phyloP scores from a whole-genome alignment of 2,797 vertebrate species.

The Rhinophrynus dorsalis region DNA sequence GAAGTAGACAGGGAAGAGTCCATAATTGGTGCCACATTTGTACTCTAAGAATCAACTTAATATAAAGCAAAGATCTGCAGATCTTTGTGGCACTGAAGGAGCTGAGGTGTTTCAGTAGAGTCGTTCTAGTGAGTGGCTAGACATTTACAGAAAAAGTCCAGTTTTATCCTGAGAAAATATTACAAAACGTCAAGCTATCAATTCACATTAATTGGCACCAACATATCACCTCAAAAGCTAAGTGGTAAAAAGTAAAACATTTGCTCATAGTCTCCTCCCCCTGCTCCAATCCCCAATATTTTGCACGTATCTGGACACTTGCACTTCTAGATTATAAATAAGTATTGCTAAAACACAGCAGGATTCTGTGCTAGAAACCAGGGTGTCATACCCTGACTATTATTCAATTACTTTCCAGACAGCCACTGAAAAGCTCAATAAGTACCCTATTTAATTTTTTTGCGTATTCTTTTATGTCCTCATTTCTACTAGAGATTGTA shows the following conservation, averaged over 20 bases:
- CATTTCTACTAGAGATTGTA: background rate
- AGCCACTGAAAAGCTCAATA: slow-evolving; percentile 6
- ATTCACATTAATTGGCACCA: background rate
- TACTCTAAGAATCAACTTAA: background rate
- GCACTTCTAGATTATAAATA: background rate
- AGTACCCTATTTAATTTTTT: background rate
- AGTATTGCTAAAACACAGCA: slow-evolving; percentile 27
- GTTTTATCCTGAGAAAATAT: background rate
- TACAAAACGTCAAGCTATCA: background rate
- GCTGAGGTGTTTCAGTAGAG: background rate
- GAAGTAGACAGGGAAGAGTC: slow-evolving; percentile 1
- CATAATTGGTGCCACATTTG: slow-evolving; percentile 3
- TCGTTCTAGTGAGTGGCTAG: background rate
- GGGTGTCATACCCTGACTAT: background rate
- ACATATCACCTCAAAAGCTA: background rate
- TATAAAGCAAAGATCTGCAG: background rate
- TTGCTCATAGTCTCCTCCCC: too few relatives aligned
- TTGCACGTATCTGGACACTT: background rate
- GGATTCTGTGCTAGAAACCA: slow-evolving; percentile 12
- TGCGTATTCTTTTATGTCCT: background rate
- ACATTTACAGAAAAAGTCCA: background rate
- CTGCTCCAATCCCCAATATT: background rate
- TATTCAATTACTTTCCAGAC: background rate
- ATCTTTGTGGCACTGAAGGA: background rate
- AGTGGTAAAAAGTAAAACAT: background rate